Conservation (phyloP, 1,140 invertebrate genomes). For the Lepeophtheirus salmonis region DNA sequence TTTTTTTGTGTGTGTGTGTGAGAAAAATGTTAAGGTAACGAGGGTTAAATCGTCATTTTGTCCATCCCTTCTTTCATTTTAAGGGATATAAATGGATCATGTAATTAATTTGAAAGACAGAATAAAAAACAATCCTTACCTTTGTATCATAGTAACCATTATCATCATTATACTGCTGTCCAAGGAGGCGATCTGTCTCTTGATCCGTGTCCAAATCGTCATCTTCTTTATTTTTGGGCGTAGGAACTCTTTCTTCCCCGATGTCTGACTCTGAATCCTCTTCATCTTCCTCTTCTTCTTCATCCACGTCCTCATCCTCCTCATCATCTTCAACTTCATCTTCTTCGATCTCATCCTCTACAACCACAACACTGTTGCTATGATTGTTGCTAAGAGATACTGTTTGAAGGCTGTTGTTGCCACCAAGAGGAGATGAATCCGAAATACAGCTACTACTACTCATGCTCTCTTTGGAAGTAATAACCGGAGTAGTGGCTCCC, state of each 20-base stretch:
- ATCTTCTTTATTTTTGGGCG: constrained; percentile 18
- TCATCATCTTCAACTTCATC: constrained; percentile 8
- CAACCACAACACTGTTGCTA: neutral
- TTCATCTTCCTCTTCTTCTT: constrained; percentile 8
- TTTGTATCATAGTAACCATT: constrained; percentile 76
- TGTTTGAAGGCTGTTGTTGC: neutral
- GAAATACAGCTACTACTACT: neutral
- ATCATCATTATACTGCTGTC: constrained; percentile 60
- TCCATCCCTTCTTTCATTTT: too few species aligned
- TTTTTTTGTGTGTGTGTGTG: too few species aligned
- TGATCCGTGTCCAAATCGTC: constrained; percentile 42
- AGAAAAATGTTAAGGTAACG: too few species aligned
- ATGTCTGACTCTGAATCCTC: neutral
- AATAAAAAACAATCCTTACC: too few species aligned
- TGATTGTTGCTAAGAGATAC: neutral
- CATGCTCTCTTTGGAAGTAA: neutral
- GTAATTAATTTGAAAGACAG: too few species aligned
- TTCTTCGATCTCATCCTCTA: constrained; percentile 7
- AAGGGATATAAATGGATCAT: too few species aligned
- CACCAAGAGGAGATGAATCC: neutral
- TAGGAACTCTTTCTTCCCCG: constrained; percentile 8
- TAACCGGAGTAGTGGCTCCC: neutral
- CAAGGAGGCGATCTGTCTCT: constrained; percentile 44
- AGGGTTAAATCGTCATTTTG: too few species aligned
- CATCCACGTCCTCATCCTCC: constrained; percentile 12